Base-by-base conservation (phyloP, 2,888 invertebrate genomes). In the Sclerodermus sp. region DNA sequence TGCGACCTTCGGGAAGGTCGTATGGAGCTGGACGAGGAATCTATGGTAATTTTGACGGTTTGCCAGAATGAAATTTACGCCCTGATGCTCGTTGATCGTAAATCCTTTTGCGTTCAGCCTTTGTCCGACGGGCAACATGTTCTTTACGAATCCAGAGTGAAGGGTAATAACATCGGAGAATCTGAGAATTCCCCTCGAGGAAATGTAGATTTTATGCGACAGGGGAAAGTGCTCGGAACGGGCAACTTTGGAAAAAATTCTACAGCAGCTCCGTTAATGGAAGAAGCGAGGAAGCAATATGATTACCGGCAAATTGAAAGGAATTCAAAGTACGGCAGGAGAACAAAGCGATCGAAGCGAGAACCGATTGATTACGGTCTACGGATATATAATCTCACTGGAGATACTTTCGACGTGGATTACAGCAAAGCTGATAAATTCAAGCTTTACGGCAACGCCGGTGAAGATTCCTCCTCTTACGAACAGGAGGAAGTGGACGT, bases 31-130 rank as follows among this genome's bases (percentile, higher is more conserved):
- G 50, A 57, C 76, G 31, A 71, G 46, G 66, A 68, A 5, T 84
- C 84, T 0, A 67, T 79, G 6, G 83, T 79, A 1, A 80, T 83
- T 1, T 76, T 84, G 47, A 84, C 84, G 1, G 80, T 83, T 43
- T 84, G 84, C 60, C 78, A 72, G 1, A 80, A 80, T 10, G 81
- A 81, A 59, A 73, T 84, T 53, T 84, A 83, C 53, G 84, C 83
- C 3, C 64, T 84, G 58, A 74, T 84, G 40, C 78, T 79, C 55
- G 77, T 82, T 1, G 77, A 76, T 1, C 73, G 76, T 10, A 77
- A 80, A 45, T 79, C 81, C 48, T 83, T 82, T 45, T 79, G 82
- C 37, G 70, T 84, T 41, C 79, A 83, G 63, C 84, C 84, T 1
- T 23, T 70, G 2, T 37, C 16, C 0, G 51, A 64, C n/a, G 67